Base-by-base conservation (phyloP, 2,113 vertebrate species). In the Casuarius casuarius region DNA sequence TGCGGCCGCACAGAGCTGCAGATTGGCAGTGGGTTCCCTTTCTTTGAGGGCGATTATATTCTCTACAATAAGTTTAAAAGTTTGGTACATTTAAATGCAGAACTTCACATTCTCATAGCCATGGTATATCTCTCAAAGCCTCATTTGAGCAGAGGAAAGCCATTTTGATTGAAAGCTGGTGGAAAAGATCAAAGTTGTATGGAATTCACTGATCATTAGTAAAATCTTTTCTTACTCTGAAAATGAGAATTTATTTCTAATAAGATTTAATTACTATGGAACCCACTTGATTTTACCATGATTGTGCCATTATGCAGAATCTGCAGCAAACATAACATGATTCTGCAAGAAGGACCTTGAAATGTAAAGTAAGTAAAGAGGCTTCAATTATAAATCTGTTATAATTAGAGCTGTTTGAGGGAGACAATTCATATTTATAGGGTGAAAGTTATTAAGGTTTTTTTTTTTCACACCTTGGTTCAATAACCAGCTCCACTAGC, bases 161-260 rank as follows among this genome's bases (percentile, higher is more conserved):
- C 61, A 81, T 67, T 74, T 74, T 67, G 1, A 28, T 51, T 90
- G 31, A 78, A 94, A 89, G 38, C 8, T 89, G 25, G 62, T 8
- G 8, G 20, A 74, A 44, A 70, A 80, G 38, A 88, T 23, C 10
- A 89, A 91, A 92, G 71, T 62, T 83, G 48, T 70, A 62, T 80
- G 52, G 78, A 91, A 89, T 70, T 87, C 44, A 87, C 29, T 73
- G 33, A 62, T 67, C 26, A 87, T 42, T 28, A 72, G 52, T 89
- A 81, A 90, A 92, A 87, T 81, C 22, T 5, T 61, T 75, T 78
- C 63, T 84, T 88, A 48, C 9, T 52, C 58, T 79, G 58, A 91
- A 92, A 92, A 96, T 46, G 20, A 81, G 56, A 33, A 93, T 86
- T 87, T 92, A 79, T 92, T 94, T 94, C 48, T 35, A 44, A 10